phyloP scores from a whole-genome alignment of 2,888 invertebrate genomes.

The Tortricodes alternella region DNA sequence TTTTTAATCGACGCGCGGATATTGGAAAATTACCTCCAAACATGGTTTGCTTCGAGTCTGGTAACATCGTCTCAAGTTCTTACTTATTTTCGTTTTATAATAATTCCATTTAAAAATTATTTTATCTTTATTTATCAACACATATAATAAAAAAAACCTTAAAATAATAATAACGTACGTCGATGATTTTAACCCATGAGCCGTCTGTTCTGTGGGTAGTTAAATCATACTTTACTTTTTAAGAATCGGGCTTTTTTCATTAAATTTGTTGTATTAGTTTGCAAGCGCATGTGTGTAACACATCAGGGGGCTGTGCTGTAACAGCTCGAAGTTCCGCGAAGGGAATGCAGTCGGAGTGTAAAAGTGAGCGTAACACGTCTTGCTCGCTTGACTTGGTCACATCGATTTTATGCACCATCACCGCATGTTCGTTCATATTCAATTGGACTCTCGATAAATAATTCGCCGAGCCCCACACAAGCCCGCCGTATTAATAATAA shows the following conservation, averaged over 20 bases:
- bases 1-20: slow-evolving; percentile 63
- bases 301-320: not conserved
- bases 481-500: slow-evolving; percentile 66
- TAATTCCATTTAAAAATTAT: slow-evolving; percentile 9
- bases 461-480: slow-evolving; percentile 65
- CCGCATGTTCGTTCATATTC: slow-evolving; percentile 55
- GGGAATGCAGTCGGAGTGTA: slow-evolving; percentile 45
- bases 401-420: slow-evolving; percentile 61
- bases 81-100: slow-evolving; percentile 28
- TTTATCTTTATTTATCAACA: not conserved
- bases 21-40: slow-evolving; percentile 33
- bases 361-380: slow-evolving; percentile 40
- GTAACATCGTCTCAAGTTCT: slow-evolving; percentile 45
- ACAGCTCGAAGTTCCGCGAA: slow-evolving; percentile 41
- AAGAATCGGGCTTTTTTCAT: no score
- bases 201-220: no score
- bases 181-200: no score
- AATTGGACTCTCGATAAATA: slow-evolving; percentile 65
- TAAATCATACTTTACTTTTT: no score
- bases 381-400: slow-evolving; percentile 46
- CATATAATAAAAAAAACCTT: no score
- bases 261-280: slow-evolving; percentile 8
- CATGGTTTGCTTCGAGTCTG: slow-evolving; percentile 14
- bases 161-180: not conserved
- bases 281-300: not conserved